Evolutionary conservation across 2,797 vertebrate species (phyloP).

Genomic region (Philypnodon macrostomus): DNA sequence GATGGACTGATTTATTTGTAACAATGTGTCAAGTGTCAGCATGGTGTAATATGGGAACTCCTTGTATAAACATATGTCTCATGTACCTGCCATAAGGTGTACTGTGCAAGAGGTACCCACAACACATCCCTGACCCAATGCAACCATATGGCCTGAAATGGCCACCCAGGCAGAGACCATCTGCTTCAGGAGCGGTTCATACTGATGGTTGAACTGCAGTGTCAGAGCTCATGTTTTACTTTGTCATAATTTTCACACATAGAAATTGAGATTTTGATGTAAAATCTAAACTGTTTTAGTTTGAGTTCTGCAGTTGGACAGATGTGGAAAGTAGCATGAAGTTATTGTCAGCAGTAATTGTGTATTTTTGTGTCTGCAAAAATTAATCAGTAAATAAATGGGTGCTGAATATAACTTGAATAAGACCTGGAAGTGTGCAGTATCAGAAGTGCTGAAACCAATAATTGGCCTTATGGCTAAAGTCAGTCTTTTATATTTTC

Average conservation of each 20-base stretch:
- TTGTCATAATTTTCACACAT: conserved; percentile 6
- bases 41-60: conserved; percentile 47
- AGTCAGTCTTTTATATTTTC: not conserved
- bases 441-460: conserved; percentile 38
- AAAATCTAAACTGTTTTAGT: no score
- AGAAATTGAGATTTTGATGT: conserved; percentile 1
- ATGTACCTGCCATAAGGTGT: conserved; percentile 64
- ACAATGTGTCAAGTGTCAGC: conserved; percentile 41
- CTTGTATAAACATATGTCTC: conserved; percentile 47
- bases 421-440: conserved; percentile 18
- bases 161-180: conserved; percentile 44
- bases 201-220: conserved; percentile 41
- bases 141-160: conserved; percentile 55
- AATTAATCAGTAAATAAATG: conserved; percentile 54
- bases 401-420: no score
- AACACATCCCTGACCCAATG: conserved; percentile 59
- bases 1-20: conserved; percentile 42
- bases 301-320: conserved; percentile 4
- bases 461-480: conserved; percentile 23
- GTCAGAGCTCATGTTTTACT: conserved; percentile 10
- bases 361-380: conserved; percentile 33
- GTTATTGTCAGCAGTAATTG: conserved; percentile 47
- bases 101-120: conserved; percentile 38
- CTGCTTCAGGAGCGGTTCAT: conserved; percentile 43
- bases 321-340: conserved; percentile 22